phyloP scores from a whole-genome alignment of 2,797 vertebrate genomes.

The Myoxocephalus aenaeus region DNA sequence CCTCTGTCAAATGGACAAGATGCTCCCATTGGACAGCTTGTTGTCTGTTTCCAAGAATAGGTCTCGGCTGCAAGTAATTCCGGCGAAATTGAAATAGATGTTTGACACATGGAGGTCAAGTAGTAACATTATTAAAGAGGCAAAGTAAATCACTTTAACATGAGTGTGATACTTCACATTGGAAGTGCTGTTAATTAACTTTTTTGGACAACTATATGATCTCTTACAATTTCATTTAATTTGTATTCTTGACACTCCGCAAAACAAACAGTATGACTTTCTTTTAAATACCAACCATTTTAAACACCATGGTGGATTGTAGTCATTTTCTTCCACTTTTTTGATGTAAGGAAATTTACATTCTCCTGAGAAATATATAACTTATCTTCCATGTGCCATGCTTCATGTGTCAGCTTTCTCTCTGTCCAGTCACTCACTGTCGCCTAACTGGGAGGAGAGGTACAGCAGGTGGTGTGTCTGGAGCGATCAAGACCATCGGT shows the following conservation, averaged over 20 bases:
- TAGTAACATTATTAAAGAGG: constrained; percentile 22
- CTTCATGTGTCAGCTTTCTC: background rate
- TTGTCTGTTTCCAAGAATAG: constrained; percentile 46
- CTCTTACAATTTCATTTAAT: background rate
- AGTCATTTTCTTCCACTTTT: background rate
- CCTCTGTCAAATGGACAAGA: constrained; percentile 41
- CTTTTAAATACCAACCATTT: background rate
- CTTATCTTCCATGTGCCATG: constrained; percentile 18
- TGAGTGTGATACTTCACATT: constrained; percentile 11
- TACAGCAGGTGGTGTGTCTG: constrained; percentile 6
- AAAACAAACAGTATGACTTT: background rate
- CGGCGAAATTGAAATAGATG: constrained; percentile 34
- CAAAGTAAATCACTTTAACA: constrained; percentile 12
- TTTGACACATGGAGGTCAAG: constrained; percentile 40
- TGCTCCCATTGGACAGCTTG: constrained; percentile 24
- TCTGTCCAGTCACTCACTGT: constrained; percentile 17
- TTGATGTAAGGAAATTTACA: background rate
- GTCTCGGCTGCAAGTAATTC: constrained; percentile 5
- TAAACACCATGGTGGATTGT: background rate
- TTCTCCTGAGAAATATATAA: constrained; percentile 14
- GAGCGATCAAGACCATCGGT: constrained; percentile 37
- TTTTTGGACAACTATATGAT: constrained; percentile 1
- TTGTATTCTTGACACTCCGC: background rate
- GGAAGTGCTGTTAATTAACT: constrained; percentile 46
- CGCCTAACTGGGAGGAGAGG: background rate